phyloP scores from a whole-genome alignment of 2,888 invertebrate genomes.

The Neria commutata region DNA sequence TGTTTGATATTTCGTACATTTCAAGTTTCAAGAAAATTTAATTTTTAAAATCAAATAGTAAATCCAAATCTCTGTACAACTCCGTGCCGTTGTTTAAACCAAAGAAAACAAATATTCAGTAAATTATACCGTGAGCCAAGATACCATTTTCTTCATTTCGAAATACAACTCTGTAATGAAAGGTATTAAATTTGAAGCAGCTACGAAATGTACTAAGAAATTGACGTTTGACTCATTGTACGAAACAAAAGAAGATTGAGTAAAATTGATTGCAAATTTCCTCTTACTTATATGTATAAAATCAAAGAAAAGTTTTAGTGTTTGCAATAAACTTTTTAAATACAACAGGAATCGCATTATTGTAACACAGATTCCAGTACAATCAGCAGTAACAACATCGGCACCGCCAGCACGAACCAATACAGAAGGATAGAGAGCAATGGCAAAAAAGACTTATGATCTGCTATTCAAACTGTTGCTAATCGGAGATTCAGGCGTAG shows the following conservation, averaged over 20 bases:
- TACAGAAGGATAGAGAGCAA: too few species aligned
- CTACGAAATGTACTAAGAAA: too few species aligned
- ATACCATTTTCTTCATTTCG: too few species aligned
- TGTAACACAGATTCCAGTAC: background rate
- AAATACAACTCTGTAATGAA: too few species aligned
- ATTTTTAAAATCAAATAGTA: too few species aligned
- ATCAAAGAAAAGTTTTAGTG: background rate
- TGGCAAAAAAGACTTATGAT: slow-evolving; percentile 97
- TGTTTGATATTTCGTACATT: too few species aligned
- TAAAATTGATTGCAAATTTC: background rate
- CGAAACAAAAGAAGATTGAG: background rate
- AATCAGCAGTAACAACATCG: background rate
- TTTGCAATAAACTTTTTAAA: background rate
- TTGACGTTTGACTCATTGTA: background rate
- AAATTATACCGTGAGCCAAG: too few species aligned
- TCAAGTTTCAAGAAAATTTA: too few species aligned
- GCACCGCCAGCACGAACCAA: background rate
- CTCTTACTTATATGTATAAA: background rate
- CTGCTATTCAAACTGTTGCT: slow-evolving; percentile 88
- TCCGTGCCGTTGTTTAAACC: too few species aligned
- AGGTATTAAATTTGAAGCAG: too few species aligned
- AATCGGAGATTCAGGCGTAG: slow-evolving; percentile 93
- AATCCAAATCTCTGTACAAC: too few species aligned
- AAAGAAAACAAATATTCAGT: too few species aligned
- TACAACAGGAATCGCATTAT: background rate